These are phyloP conservation scores for Acrossocheilus wenchowensis DNA, from an alignment of 2,797 vertebrate genomes.

Conservation along the genomic window DNA sequence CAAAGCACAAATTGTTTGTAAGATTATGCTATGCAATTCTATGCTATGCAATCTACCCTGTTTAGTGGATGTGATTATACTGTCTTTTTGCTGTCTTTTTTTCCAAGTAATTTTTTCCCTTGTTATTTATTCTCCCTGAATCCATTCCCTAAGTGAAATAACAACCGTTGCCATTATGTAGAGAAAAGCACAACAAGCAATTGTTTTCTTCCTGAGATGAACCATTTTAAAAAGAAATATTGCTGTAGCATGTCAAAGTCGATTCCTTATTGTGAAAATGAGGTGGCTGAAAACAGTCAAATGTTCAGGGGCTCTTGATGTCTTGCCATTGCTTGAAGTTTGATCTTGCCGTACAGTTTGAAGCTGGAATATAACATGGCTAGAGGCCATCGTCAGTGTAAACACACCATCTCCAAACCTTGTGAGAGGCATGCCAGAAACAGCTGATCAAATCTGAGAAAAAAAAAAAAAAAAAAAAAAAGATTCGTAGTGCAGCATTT, in stretches of 20 bases:
- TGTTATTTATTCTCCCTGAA: constrained; percentile 11
- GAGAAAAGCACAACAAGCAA: constrained; percentile 47
- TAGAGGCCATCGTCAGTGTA: constrained; percentile 61
- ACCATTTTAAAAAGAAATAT: constrained; percentile 50
- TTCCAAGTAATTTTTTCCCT: not conserved
- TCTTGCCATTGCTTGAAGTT: constrained; percentile 53
- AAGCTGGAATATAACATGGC: constrained; percentile 62
- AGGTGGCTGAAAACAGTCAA: constrained; percentile 46
- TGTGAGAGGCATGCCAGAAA: constrained; percentile 44
- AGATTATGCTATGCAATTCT: not conserved
- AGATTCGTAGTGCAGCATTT: not conserved
- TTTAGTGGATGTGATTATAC: constrained; percentile 12
- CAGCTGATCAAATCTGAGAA: constrained; percentile 27
- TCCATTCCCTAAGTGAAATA: constrained; percentile 37
- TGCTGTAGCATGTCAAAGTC: constrained; percentile 58
- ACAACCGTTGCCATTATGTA: constrained; percentile 51
- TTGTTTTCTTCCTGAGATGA: constrained; percentile 60
- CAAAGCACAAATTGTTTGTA: not conserved
- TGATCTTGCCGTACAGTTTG: constrained; percentile 51
- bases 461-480: not conserved
- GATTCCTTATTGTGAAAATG: constrained; percentile 62
- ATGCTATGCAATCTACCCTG: not conserved
- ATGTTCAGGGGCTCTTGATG: constrained; percentile 60
- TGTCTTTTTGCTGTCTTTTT: not conserved
- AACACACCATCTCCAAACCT: constrained; percentile 56